These are phyloP conservation scores for Malurus melanocephalus DNA, from an alignment of 2,113 vertebrate species.

Conservation along the genomic window DNA sequence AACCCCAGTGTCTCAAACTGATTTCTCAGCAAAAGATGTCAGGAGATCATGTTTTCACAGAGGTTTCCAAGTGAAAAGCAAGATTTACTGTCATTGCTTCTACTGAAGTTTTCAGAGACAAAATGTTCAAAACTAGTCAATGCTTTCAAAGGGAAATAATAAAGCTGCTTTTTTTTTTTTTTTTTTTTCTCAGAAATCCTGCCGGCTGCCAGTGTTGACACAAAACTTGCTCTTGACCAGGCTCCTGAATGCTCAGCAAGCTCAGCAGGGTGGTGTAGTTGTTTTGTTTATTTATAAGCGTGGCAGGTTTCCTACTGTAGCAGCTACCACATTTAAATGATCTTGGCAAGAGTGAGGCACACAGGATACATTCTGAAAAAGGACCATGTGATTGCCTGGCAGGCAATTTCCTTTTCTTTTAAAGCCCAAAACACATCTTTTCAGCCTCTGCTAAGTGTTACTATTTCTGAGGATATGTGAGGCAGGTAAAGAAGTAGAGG, in stretches of 20 bases:
- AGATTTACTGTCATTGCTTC: not conserved
- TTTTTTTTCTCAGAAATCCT: not conserved
- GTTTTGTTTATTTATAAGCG: conserved; percentile 35
- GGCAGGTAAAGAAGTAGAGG: not conserved
- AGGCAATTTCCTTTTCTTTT: conserved; percentile 8
- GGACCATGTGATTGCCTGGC: conserved; percentile 12
- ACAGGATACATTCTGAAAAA: not conserved
- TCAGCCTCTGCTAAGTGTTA: conserved; percentile 22
- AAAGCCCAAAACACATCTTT: not conserved
- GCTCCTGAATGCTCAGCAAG: conserved; percentile 31
- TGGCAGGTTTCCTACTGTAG: conserved; percentile 14
- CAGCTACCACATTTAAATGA: conserved; percentile 40
- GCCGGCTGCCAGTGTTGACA: conserved; percentile 45
- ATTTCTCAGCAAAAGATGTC: not conserved
- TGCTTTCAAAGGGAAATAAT: conserved; percentile 22
- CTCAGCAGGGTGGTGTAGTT: conserved; percentile 17
- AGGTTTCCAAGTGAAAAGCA: not conserved
- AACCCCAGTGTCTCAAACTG: not conserved
- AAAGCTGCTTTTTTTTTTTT: conserved; percentile 29
- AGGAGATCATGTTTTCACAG: not conserved
- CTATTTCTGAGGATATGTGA: not conserved
- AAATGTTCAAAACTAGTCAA: not conserved
- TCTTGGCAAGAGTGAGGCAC: not conserved
- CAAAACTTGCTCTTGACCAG: not conserved
- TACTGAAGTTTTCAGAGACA: not conserved